Conservation (phyloP, 1,140 invertebrate species). For the Heliconius eleuchia region DNA sequence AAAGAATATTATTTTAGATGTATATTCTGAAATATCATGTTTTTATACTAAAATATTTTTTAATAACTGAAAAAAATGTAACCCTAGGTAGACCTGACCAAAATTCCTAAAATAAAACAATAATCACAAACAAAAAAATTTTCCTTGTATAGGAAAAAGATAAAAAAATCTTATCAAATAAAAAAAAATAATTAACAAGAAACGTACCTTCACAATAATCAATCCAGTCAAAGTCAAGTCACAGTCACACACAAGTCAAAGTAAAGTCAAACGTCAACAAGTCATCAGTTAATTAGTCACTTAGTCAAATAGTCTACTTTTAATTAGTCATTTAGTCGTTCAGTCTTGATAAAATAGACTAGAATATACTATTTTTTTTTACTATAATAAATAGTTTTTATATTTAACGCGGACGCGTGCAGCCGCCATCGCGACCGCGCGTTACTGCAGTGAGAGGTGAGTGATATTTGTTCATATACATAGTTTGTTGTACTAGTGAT, state of each 20-base stretch:
- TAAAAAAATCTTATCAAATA: background rate
- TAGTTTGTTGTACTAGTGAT: background rate
- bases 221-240: slow-evolving; percentile 49
- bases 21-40: too few species aligned
- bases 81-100: too few species aligned
- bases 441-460: slow-evolving; percentile 55
- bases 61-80: too few species aligned
- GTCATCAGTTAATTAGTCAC: slow-evolving; percentile 43
- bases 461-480: slow-evolving; percentile 57
- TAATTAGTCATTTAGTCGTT: slow-evolving; percentile 36
- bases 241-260: slow-evolving; percentile 31
- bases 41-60: too few species aligned
- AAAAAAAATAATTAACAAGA: background rate
- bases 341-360: slow-evolving; percentile 57
- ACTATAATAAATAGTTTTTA: slow-evolving; percentile 28
- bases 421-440: slow-evolving; percentile 64
- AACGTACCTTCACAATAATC: slow-evolving; percentile 1
- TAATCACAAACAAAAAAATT: too few species aligned
- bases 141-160: too few species aligned
- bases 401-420: slow-evolving; percentile 58
- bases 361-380: slow-evolving; percentile 47
- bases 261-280: slow-evolving; percentile 41
- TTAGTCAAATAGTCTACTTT: slow-evolving; percentile 23
- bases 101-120: too few species aligned
- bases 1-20: too few species aligned